These are phyloP conservation scores for Timandra comae DNA, from an alignment of 2,888 invertebrate species.

Conservation along the genomic window DNA sequence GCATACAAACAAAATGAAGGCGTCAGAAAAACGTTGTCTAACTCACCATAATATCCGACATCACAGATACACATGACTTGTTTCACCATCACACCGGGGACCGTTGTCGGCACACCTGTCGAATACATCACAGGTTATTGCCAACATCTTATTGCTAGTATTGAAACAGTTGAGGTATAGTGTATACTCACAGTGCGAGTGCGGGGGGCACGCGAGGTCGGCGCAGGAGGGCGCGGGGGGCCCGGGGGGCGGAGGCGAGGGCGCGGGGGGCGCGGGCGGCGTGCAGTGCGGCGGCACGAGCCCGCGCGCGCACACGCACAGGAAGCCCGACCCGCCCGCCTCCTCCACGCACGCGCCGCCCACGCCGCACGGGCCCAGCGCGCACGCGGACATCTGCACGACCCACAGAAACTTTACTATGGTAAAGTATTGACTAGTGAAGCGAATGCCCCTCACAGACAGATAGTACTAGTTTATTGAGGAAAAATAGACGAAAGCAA, in stretches of 20 bases:
- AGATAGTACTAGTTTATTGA: no score
- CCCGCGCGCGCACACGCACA: slow-evolving; percentile 84
- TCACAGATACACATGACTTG: slow-evolving; percentile 80
- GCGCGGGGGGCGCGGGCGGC: slow-evolving; percentile 52
- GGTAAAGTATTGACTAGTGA: no score
- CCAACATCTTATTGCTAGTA: slow-evolving; percentile 29
- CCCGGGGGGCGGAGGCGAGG: slow-evolving; percentile 35
- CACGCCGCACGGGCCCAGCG: slow-evolving; percentile 83
- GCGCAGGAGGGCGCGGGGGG: slow-evolving; percentile 61
- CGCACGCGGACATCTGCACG: slow-evolving; percentile 78
- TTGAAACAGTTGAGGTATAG: background rate
- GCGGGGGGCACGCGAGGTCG: slow-evolving; percentile 76
- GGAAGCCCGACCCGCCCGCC: slow-evolving; percentile 54
- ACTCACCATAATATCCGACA: slow-evolving; percentile 77
- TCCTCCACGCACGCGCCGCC: slow-evolving; percentile 83
- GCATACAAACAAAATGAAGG: background rate
- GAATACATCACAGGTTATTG: no score
- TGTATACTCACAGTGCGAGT: slow-evolving; percentile 79
- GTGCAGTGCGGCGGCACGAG: slow-evolving; percentile 61
- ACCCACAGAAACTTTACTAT: no score
- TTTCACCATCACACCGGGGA: slow-evolving; percentile 40
- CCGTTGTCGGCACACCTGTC: slow-evolving; percentile 43
- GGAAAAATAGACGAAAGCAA: no score
- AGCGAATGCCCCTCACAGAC: no score
- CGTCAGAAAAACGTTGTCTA: background rate